Conservation (phyloP, 2,888 invertebrate genomes). For the Luperina testacea region DNA sequence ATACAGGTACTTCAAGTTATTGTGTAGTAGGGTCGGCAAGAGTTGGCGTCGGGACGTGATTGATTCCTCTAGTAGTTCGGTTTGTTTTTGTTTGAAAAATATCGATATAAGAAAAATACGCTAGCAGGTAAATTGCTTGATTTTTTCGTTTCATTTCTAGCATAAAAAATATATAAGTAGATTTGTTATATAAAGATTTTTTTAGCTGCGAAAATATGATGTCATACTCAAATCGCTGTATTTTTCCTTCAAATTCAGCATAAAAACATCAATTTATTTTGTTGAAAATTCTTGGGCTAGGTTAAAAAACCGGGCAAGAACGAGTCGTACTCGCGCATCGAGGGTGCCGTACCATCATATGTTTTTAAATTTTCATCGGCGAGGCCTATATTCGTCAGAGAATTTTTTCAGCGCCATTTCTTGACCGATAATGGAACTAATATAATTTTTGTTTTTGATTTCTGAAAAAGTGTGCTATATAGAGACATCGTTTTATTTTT, state of each 20-base stretch:
- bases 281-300: not conserved
- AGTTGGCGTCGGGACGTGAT: constrained; percentile 68
- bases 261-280: constrained; percentile 3
- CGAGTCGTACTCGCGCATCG: too few species aligned
- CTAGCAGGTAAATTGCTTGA: not conserved
- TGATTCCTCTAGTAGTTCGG: not conserved
- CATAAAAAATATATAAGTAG: constrained; percentile 7
- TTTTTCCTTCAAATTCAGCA: not conserved
- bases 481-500: too few species aligned
- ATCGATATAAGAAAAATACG: constrained; percentile 1
- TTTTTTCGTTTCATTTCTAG: not conserved
- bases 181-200: not conserved
- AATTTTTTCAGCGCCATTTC: too few species aligned
- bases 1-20: constrained; percentile 76
- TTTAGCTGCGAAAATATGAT: not conserved
- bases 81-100: constrained; percentile 6
- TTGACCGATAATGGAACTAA: too few species aligned
- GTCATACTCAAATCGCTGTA: not conserved
- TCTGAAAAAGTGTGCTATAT: too few species aligned
- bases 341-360: too few species aligned
- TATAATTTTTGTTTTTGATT: too few species aligned
- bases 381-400: too few species aligned
- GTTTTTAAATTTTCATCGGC: too few species aligned
- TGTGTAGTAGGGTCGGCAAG: constrained; percentile 67
- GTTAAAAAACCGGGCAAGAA: not conserved